Evolutionary conservation across 1,140 invertebrate genomes (phyloP).

Genomic region (Popillia japonica): DNA sequence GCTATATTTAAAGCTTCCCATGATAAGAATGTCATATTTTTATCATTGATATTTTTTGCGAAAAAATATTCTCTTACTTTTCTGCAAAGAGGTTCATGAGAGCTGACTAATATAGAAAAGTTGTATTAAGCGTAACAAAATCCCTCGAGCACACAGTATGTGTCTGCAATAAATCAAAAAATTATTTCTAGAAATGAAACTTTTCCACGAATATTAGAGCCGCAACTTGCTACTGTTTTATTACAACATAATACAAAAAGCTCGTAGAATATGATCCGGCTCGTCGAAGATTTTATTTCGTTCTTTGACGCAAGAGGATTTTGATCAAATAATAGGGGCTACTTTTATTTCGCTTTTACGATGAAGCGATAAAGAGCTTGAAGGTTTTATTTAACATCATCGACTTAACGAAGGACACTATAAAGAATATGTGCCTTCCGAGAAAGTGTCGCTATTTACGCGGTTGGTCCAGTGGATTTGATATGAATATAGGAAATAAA

Average conservation of each 20-base stretch:
- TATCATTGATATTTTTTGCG: too few relatives aligned
- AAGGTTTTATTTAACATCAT: background rate
- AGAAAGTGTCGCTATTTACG: background rate
- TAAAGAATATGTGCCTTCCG: background rate
- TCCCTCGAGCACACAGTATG: too few relatives aligned
- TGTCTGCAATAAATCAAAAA: too few relatives aligned
- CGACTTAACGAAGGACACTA: background rate
- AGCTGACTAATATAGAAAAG: too few relatives aligned
- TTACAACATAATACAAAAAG: background rate
- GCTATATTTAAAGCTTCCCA: too few relatives aligned
- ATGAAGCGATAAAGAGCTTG: slow-evolving; percentile 1
- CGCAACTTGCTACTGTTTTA: background rate
- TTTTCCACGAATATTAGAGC: too few relatives aligned
- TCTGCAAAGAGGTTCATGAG: too few relatives aligned
- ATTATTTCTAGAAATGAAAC: too few relatives aligned
- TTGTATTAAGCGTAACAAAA: too few relatives aligned
- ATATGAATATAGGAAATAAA: background rate
- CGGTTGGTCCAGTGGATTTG: background rate
- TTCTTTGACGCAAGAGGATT: background rate
- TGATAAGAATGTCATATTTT: too few relatives aligned
- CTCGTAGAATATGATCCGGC: background rate
- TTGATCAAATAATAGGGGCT: background rate
- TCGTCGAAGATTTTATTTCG: background rate
- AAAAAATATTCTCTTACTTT: too few relatives aligned
- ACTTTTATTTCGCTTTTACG: background rate